Evolutionary conservation across 1,140 invertebrate species (phyloP), one percentile per base, ranked within the genome.

Genomic region (Ips typographus): DNA sequence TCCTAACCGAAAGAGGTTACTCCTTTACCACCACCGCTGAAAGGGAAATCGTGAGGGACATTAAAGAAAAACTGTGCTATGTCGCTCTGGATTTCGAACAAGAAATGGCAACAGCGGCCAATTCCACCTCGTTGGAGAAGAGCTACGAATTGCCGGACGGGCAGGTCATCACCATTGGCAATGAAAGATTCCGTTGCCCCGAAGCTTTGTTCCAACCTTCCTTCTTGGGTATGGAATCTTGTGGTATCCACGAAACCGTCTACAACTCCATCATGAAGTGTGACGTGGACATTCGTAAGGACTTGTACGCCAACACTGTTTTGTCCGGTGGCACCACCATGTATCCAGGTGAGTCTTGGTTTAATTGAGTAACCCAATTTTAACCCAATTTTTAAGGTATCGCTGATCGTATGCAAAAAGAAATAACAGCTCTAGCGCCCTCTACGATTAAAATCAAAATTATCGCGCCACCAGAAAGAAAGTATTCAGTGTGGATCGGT

Each of bases 191-290:
- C 94, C 55, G 67, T 85, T 98, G 94, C 84, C 95, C 95, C 44
- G 95, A 98, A 81, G 94, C 95, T 73, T 88, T 98, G 68, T 98
- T 98, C 93, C 94, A 96, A 83, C 94, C 95, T 72, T 93, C 91
- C 65, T 96, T 95, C 91, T 82, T 95, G 84, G 93, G 94, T 82
- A 96, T 96, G 94, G 94, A 96, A 89, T 93, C 93, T 59, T 93
- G 91, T 81, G 94, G 94, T 76, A 95, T 96, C 82, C 93, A 95
- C 80, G 94, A 96, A 84, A 96, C 95, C 75, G 93, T 93, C 60
- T 96, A 95, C 90, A 96, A 96, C 85, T 95, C 93, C 73, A 96
- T 98, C 86, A 96, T 96, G 94, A 96, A 96, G 87, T 96, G 94
- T 84, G 94, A 96, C 80, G 92, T 95, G 40, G 93, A 95, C 80